Evolutionary conservation across 1,140 invertebrate genomes (phyloP), one percentile per base, ranked within the genome.

Genomic region (Hirudo medicinalis): DNA sequence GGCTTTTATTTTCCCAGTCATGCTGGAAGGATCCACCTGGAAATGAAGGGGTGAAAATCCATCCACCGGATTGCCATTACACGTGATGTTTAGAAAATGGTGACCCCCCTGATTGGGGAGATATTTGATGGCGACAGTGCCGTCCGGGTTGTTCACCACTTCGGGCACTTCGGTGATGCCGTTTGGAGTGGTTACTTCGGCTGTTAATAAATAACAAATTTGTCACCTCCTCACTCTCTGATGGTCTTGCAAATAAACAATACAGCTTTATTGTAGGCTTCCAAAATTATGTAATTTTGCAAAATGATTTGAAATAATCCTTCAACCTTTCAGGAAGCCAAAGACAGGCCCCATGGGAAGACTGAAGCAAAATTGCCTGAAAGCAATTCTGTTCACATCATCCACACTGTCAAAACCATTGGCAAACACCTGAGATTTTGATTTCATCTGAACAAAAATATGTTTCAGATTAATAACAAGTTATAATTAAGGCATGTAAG

Each of bases 81-180:
- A 94, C 83, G 92, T 92, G 40, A 95, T 89, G 74, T 86, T 84
- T 54, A 96, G 83, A 78, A 93, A 91, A 77, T 95, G 91, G 25
- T 91, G 86, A 68, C 92, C 92, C 81, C 94, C 90, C 80, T 94
- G 91, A 57, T 88, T 85, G 6, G 92, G 92, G 71, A 93, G 90
- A 79, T 94, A 95, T 77, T 88, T 90, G 76, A 95, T 88, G 76
- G 89, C 91, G 74, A 94, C 91, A 0, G 91, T 94, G 54, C 93
- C 93, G 85, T 95, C 91, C 60, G 88, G 87, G 81, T 95, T 95
- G 81, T 96, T 91, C 79, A 93, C 90, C 75, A 96, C 91, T 57
- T 67, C 72, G 22, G 75, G 75, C 17, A 22, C 67, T 25, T 93
- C 91, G 22, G 88, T 78, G 78, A 89, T 87, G 81, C 91, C 91